phyloP scores from a whole-genome alignment of 1,140 invertebrate species.

The Metaphire vulgaris region DNA sequence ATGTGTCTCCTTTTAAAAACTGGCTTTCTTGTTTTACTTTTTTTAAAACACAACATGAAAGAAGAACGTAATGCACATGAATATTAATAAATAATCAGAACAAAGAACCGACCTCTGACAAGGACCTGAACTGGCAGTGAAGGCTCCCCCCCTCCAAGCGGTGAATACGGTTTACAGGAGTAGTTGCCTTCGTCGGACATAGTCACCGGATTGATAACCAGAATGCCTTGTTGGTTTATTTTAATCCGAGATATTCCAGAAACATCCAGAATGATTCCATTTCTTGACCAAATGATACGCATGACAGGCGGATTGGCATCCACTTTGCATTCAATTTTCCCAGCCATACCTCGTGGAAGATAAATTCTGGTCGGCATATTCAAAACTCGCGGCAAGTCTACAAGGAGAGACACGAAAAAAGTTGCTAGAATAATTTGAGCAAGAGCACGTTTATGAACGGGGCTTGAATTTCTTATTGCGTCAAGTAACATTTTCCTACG shows the following conservation, averaged over 20 bases:
- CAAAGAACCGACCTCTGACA: slow-evolving; percentile 64
- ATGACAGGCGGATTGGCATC: slow-evolving; percentile 90
- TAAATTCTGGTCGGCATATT: slow-evolving; percentile 62
- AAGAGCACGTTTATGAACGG: not conserved
- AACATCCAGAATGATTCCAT: slow-evolving; percentile 30
- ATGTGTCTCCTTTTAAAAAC: no score
- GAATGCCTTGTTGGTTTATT: slow-evolving; percentile 33
- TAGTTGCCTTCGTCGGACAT: slow-evolving; percentile 69
- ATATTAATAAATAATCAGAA: no score
- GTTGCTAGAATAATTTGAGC: not conserved
- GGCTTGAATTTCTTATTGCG: not conserved
- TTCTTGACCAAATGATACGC: slow-evolving; percentile 77
- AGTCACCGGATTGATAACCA: slow-evolving; percentile 39
- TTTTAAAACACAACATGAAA: no score
- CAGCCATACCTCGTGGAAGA: slow-evolving; percentile 81
- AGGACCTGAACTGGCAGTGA: slow-evolving; percentile 92
- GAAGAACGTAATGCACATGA: no score
- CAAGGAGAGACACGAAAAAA: slow-evolving; percentile 1
- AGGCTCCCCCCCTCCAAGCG: slow-evolving; percentile 83
- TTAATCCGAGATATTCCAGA: slow-evolving; percentile 1
- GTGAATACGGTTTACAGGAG: slow-evolving; percentile 89
- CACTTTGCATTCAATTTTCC: slow-evolving; percentile 90
- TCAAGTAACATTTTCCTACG: not conserved
- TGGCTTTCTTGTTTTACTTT: no score
- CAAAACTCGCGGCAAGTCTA: slow-evolving; percentile 43